Conservation (phyloP, 2,113 vertebrate species). For the Erythrolamprus reginae region DNA sequence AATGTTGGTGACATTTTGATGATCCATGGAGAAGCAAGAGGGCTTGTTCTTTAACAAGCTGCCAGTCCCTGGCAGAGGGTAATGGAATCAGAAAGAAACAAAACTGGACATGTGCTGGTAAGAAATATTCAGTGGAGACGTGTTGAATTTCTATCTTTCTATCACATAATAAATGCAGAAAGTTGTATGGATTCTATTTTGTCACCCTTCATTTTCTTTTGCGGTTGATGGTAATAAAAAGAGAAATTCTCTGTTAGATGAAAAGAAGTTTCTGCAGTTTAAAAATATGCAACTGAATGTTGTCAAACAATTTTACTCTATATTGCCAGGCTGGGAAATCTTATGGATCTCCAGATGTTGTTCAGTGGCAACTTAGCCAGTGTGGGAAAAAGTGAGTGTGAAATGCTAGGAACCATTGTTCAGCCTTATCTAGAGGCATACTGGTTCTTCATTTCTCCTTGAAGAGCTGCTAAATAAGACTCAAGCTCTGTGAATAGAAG, state of each 20-base stretch:
- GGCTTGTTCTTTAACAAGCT: not conserved
- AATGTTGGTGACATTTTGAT: not conserved
- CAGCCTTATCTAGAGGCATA: not conserved
- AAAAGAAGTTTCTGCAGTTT: not conserved
- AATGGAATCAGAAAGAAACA: not conserved
- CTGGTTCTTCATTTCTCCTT: not conserved
- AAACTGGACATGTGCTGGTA: not conserved
- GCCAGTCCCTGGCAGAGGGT: not conserved
- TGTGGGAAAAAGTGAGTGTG: not conserved
- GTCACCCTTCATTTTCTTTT: not conserved
- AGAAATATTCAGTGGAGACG: not conserved
- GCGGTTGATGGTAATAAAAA: not conserved
- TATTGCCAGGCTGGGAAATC: not conserved
- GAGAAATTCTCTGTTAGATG: not conserved
- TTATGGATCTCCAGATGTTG: not conserved
- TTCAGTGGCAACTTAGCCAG: not conserved
- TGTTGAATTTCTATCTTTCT: not conserved
- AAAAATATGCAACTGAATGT: not conserved
- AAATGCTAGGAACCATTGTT: not conserved
- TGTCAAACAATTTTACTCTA: not conserved
- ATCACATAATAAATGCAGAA: fast-evolving
- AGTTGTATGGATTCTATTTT: not conserved
- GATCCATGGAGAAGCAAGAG: not conserved
- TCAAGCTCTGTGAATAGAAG: not conserved
- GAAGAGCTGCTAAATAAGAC: not conserved